phyloP scores from a whole-genome alignment of 2,888 invertebrate species.

The Apamea anceps region DNA sequence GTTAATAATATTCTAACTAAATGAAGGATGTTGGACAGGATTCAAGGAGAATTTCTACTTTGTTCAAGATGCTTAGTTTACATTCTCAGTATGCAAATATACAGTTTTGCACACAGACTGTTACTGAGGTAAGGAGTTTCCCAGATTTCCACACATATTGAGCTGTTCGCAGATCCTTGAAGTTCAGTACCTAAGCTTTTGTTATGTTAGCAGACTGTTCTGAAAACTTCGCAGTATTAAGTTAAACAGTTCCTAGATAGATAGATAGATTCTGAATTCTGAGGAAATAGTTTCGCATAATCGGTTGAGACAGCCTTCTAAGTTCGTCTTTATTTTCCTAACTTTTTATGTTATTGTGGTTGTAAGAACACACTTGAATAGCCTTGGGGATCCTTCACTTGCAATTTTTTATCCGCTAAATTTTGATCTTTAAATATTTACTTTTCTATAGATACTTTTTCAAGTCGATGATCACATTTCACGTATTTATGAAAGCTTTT shows the following conservation, averaged over 20 bases:
- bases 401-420: not conserved
- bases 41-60: not conserved
- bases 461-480: not conserved
- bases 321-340: not conserved
- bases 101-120: slow-evolving; percentile 1
- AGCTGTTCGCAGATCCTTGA: slow-evolving; percentile 29
- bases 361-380: not conserved
- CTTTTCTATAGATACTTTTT: not conserved
- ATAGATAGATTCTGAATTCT: slow-evolving; percentile 7
- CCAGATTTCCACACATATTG: slow-evolving; percentile 27
- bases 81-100: slow-evolving; percentile 34
- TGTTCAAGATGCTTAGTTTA: slow-evolving; percentile 10
- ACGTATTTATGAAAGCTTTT: not conserved
- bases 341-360: not conserved
- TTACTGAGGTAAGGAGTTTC: not conserved
- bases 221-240: slow-evolving; percentile 3
- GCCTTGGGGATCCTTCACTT: not conserved
- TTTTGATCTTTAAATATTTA: not conserved
- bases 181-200: slow-evolving; percentile 27
- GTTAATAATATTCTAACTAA: slow-evolving; percentile 11
- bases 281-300: not conserved
- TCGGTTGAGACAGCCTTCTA: not conserved
- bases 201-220: slow-evolving; percentile 17
- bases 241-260: slow-evolving; percentile 7
- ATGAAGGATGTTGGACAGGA: slow-evolving; percentile 5